Conservation (phyloP, 1,140 invertebrate species). For the Drosophila repletoides region DNA sequence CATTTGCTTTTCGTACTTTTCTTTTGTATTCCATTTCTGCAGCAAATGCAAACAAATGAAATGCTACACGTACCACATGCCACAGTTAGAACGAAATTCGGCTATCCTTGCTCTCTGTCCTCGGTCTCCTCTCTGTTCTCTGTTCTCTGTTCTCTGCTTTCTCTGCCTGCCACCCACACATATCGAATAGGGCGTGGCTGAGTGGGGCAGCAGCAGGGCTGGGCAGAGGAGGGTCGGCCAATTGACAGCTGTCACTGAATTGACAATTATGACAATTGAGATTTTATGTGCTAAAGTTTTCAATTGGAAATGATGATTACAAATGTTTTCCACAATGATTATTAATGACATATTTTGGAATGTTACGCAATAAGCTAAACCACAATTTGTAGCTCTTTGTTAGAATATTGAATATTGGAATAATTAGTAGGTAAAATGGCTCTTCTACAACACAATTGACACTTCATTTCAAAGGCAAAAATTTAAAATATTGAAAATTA, state of each 20-base stretch:
- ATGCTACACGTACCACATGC: conserved; percentile 22
- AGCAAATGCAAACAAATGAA: conserved; percentile 32
- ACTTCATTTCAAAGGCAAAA: conserved; percentile 1
- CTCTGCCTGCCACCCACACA: background rate
- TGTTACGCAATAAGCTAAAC: conserved; percentile 15
- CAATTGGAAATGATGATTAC: conserved; percentile 12
- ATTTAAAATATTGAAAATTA: too few relatives aligned
- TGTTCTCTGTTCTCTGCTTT: too few relatives aligned
- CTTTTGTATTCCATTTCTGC: conserved; percentile 23
- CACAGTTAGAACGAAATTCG: too few relatives aligned
- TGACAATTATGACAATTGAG: conserved; percentile 57
- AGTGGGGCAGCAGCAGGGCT: too few relatives aligned
- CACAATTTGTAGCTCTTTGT: conserved; percentile 16
- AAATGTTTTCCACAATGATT: conserved; percentile 23
- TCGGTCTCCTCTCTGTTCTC: background rate
- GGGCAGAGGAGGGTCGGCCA: background rate
- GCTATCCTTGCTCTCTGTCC: too few relatives aligned
- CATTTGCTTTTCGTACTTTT: conserved; percentile 23
- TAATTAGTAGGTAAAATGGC: background rate
- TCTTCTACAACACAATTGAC: background rate
- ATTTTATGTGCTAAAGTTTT: conserved; percentile 39
- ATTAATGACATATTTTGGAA: conserved; percentile 14
- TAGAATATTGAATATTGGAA: background rate
- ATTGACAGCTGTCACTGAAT: conserved; percentile 22
- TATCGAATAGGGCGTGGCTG: background rate